Conservation (phyloP, 2,797 vertebrate genomes). For the Furcifer pardalis region DNA sequence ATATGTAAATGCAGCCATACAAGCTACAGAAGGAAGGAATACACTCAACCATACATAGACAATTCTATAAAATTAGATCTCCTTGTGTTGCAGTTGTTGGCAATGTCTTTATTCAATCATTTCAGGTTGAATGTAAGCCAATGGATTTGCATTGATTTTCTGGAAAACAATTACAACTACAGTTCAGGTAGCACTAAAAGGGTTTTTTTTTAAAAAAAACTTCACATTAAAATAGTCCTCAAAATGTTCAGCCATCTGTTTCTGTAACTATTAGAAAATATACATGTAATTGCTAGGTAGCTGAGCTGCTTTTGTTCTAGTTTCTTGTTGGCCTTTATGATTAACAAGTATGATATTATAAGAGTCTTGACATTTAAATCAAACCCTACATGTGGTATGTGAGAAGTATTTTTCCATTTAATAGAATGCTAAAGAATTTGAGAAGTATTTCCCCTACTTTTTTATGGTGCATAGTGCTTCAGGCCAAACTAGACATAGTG, state of each 20-base stretch:
- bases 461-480: neutral
- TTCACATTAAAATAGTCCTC: constrained; percentile 7
- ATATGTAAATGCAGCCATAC: neutral
- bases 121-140: neutral
- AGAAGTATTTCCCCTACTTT: neutral
- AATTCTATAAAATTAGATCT: neutral
- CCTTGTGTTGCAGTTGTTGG: neutral
- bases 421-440: neutral
- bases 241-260: neutral
- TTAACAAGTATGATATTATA: constrained; percentile 6
- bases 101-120: neutral
- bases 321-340: neutral
- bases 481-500: neutral
- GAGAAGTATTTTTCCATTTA: neutral
- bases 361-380: neutral
- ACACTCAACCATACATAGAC: neutral
- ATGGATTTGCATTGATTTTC: constrained; percentile 12
- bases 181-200: neutral
- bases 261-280: constrained; percentile 16
- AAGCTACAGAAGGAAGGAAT: neutral
- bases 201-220: neutral
- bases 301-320: neutral
- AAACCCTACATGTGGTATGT: neutral
- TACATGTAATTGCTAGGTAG: neutral
- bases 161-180: neutral